Percentiles rank a stretch among this genome's conserved stretches.
Evolutionary conservation across 2,797 vertebrate species (phyloP).

Genomic region (Arrhamphus sclerolepis): DNA sequence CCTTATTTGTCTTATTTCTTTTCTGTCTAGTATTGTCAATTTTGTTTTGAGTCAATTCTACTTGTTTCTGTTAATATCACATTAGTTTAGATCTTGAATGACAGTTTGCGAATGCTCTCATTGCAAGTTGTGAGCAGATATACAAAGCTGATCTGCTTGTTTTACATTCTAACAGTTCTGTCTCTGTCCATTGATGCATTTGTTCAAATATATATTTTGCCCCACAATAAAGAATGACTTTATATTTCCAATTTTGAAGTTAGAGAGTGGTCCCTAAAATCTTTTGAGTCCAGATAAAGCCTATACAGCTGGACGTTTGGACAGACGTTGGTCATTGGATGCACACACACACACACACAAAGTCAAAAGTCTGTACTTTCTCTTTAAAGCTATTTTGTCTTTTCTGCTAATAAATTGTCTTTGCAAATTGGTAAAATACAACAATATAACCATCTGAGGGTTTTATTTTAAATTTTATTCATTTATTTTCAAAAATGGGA

Average conservation of each 20-base stretch:
- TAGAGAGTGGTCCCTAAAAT: constrained; percentile 19
- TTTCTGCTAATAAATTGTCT: constrained; percentile 1
- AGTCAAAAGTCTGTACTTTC: constrained; percentile 1
- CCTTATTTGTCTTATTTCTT: constrained; percentile 53
- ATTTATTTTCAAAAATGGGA: constrained; percentile 4
- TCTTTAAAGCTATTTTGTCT: constrained; percentile 5
- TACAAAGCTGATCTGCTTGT: constrained; percentile 30
- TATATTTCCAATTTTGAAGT: constrained; percentile 65
- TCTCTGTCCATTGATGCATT: constrained; percentile 26
- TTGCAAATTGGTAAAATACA: constrained; percentile 6
- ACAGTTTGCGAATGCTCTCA: constrained; percentile 17
- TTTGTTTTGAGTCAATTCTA: not conserved
- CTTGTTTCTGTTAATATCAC: no score
- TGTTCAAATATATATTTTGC: constrained; percentile 60
- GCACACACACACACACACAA: not conserved
- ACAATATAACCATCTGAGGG: not conserved
- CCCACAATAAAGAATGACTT: constrained; percentile 66
- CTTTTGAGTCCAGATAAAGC: not conserved
- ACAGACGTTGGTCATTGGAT: not conserved
- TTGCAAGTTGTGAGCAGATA: constrained; percentile 6
- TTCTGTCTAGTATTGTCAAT: constrained; percentile 15
- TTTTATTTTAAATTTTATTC: constrained; percentile 1
- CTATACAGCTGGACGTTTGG: not conserved
- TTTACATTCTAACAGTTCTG: constrained; percentile 18
- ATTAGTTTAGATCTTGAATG: not conserved